Evolutionary conservation across 2,888 invertebrate genomes (phyloP), one percentile per base, ranked within the genome.

Genomic region (Meta bourneti): DNA sequence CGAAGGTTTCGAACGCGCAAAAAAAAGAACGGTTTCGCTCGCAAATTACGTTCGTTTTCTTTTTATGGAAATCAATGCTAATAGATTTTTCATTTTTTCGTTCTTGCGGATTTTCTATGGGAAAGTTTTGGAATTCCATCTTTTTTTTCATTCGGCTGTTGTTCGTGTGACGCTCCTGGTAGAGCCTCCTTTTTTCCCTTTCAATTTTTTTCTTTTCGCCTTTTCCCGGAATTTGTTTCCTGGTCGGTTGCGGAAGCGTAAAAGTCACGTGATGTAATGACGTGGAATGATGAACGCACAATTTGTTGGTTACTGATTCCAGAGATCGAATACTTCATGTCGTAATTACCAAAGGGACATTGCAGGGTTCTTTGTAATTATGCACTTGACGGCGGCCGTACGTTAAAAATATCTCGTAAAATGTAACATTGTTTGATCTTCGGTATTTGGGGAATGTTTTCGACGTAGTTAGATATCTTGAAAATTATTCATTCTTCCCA

Each of bases 21-120:
- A 77, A 70, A 69, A 69, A 78, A 19, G 51, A 70, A 81, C 9
- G 75, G 69, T 78, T 70, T 77, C 77, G 69, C 61, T 70, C 9
- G 78, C 69, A 85, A 85, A 78, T 85, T 85, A 69, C 69, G 70
- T 85, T 77, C 69, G 70, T 77, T 85, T 75, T 77, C 54, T 85
- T 85, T 77, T 85, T 75, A 69, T 61, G 85, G 85, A 77, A 85
- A 85, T 85, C 85, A 77, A 85, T 85, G 85, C 69, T 85, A 77
- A 85, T 77, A 85, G 75, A 85, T 69, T 85, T 85, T 84, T 84
- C 74, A 48, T 48, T 75, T 74, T 61, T 75, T 48, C 61, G 0
- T 48, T 72, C 52, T 49, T 54, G 11, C 11, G 7, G 48, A 16
- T 82, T 71, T 52, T 72, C 51, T n/a, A 1, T 49, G 6, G 48